phyloP scores from a whole-genome alignment of 1,140 invertebrate genomes.

The Caligus rogercresseyi region DNA sequence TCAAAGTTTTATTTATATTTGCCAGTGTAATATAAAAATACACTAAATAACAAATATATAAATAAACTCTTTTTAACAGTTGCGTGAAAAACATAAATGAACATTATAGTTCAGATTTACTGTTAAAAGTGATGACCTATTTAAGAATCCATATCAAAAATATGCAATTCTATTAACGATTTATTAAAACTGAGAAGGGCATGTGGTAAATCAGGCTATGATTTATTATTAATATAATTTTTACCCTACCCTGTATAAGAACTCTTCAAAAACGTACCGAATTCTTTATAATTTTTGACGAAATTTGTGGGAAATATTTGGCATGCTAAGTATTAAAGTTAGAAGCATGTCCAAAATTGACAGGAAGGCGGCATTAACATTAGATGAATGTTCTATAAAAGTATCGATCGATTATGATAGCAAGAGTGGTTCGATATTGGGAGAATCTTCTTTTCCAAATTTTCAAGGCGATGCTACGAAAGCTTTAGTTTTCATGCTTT shows the following conservation, averaged over 20 bases:
- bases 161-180: too few relatives aligned
- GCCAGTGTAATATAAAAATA: too few relatives aligned
- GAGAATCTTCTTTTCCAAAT: not conserved
- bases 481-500: not conserved
- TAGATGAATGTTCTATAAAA: not conserved
- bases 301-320: too few relatives aligned
- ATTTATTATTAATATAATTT: not conserved
- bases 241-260: not conserved
- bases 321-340: not conserved
- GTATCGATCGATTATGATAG: not conserved
- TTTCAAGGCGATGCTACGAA: not conserved
- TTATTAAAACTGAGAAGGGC: not conserved
- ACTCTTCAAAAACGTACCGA: not conserved
- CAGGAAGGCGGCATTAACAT: not conserved
- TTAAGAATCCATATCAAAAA: too few relatives aligned
- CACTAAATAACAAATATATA: not conserved
- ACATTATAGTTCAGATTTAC: too few relatives aligned
- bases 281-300: too few relatives aligned
- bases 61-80: not conserved
- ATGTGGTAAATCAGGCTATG: not conserved
- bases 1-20: too few relatives aligned
- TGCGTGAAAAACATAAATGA: too few relatives aligned
- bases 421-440: not conserved
- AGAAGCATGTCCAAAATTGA: not conserved
- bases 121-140: too few relatives aligned